phyloP scores from a whole-genome alignment of 2,797 vertebrate species.

The Spinus olivaceus region DNA sequence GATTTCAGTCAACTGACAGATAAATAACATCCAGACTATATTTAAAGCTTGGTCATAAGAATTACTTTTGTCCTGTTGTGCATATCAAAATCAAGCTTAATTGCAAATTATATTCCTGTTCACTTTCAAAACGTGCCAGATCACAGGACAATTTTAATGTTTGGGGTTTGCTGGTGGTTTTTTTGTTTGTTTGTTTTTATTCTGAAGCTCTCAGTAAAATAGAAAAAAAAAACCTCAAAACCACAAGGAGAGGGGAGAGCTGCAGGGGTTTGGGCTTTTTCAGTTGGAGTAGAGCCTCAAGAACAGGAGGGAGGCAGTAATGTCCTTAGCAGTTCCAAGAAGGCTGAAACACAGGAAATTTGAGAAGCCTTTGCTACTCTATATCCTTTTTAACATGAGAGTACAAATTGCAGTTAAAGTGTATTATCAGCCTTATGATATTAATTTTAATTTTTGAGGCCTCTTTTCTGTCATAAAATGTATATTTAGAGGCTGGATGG shows the following conservation, averaged over 20 bases:
- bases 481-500: not conserved
- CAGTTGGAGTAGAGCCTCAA: not conserved
- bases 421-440: not conserved
- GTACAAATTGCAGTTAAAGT: not conserved
- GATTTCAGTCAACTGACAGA: not conserved
- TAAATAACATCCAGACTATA: not conserved
- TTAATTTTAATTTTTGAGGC: not conserved
- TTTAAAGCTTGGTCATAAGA: not conserved
- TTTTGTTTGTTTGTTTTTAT: not conserved
- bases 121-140: not conserved
- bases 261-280: not conserved
- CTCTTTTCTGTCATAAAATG: not conserved
- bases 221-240: not conserved
- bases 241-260: not conserved
- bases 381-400: not conserved
- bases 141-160: not conserved
- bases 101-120: not conserved
- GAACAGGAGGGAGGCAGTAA: not conserved
- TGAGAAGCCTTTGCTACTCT: not conserved
- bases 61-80: not conserved
- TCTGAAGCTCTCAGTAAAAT: not conserved
- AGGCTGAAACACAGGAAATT: not conserved
- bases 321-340: not conserved
- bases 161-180: not conserved
- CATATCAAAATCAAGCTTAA: not conserved